Base-by-base conservation (phyloP, 2,113 vertebrate genomes). In the Paracanthobrama guichenoti region DNA sequence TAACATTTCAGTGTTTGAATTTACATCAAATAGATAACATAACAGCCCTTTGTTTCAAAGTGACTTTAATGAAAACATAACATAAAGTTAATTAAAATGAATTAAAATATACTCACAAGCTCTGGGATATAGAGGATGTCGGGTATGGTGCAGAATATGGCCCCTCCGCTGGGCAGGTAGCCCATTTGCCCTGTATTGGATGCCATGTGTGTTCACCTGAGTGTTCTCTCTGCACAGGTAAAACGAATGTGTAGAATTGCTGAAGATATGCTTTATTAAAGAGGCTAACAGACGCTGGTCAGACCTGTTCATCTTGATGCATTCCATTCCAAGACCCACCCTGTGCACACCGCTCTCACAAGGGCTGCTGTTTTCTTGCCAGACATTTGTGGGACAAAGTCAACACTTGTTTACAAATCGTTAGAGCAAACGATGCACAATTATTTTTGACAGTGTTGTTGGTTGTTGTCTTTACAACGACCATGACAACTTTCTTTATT, bases 111-210 rank as follows among this genome's bases (percentile, higher is more conserved):
- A 64, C 93, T 93, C 62, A 95, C 94, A 83, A 95, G 91, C 28
- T 95, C 94, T 0, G 93, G 94, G 8, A 95, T 53, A 84, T 93
- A 95, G 11, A 95, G 86, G 66, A 95, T 88, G 85, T 95, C 94
- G 0, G 94, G 94, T 18, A 93, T 83, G 39, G 91, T 93, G 1
- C 81, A 76, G 22, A 92, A 95, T 16, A 94, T 90, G 0, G 88
- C 71, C 2, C 78, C 0, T 39, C 94, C 93, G 10, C 87, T 91
- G 64, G 94, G 94, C 2, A 95, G 88, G 82, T 83, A 89, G 1
- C 83, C 89, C 91, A 89, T 85, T 31, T 87, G 91, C 4, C 73
- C 86, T 0, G 91, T 42, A 24, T 69, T 91, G 79, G 88, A 88
- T 44, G 92, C 91, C 94, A 94, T 94, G 60, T 12, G 44, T 66